Base-by-base conservation (phyloP, 2,888 invertebrate genomes). In the Gymnosoma rotundatum region DNA sequence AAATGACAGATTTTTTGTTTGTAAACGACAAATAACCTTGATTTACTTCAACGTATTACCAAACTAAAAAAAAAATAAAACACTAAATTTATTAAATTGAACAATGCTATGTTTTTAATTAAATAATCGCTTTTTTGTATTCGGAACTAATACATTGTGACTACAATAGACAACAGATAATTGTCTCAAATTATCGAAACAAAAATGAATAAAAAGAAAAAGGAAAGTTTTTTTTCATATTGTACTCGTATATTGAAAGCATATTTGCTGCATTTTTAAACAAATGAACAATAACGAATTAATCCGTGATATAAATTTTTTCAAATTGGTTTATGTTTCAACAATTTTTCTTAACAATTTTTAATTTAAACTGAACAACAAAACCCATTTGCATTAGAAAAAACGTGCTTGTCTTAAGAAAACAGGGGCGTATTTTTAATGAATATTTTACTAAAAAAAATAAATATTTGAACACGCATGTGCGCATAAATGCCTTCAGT, bases 361-460 rank as follows among this genome's bases (percentile, higher is more conserved):
- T 74, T 54, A 58, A 66, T 60, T 73, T 66, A 52, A 79, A 73
- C 14, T 64, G 18, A 79, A 72, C 64, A 79, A 72, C 72, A 52
- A 69, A 63, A 69, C 25, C 21, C 21, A 74, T 80, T 80, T 69
- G 54, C 66, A 73, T 79, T 73, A 73, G 50, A 10, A 74, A 63
- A 73, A 80, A 80, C 80, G 80, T 74, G 74, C 38, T n/a, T 56
- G 58, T 50, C 64, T 64, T 58, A 36, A 64, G 25, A 63, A 75
- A 58, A 70, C 69, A 75, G 67, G 67, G 74, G 74, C 69, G 74
- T 75, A 45, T 50, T 63, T 63, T 61, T 74, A 56, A 61, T 36
- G 36, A 54, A 61, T 21, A 66, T 56, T 54, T 48, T 45, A 12
- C 0, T n/a, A 70, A 18, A 32, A 25, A 25, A 12, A 7, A 14